Evolutionary conservation across 2,888 invertebrate species (phyloP), one percentile per base, ranked within the genome.

Genomic region (Teinopalpus imperialis): DNA sequence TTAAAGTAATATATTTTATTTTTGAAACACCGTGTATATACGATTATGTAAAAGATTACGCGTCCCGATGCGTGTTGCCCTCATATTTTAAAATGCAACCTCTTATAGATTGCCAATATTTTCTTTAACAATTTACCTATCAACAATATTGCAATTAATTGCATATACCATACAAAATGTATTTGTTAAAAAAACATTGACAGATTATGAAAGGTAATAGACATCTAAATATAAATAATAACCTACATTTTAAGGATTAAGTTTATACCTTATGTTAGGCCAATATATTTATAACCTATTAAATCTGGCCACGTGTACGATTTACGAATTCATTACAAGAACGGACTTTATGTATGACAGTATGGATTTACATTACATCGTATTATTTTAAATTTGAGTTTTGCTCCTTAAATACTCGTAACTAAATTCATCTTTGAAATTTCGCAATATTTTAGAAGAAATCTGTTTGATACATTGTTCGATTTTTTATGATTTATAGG

Each of bases 161-260:
- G 12, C 4, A 7, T 30, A 8, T 3, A 10, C 16, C n/a, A n/a
- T n/a, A 16, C 68, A 72, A 70, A 69, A 68, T 70, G 71, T 61
- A 70, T 54, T 32, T 41, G 8, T 42, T 34, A 26, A 29, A 36
- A 23, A 36, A 30, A 8, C 1, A 27, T 12, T 18, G n/a, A n/a
- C n/a, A n/a, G n/a, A n/a, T n/a, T n/a, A n/a, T 13, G 18, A 26
- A n/a, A 18, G 12, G 9, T 14, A 29, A 32, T 7, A 16, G 16
- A 26, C 2, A 24, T 23, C 54, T 56, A 50, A 48, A 51, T 45
- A 49, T 53, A 36, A 21, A 40, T 8, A 4, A 20, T 20, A 35
- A 9, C 3, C 53, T 52, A 51, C 56, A 36, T 72, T 72, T 73
- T 56, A 58, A 75, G 70, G 71, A 72, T 68, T 7, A 42, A 49